A percentile compares a stretch with the other conserved stretches of the same genome.
Conservation (phyloP, 2,797 vertebrate species). For the Mycteria americana region DNA sequence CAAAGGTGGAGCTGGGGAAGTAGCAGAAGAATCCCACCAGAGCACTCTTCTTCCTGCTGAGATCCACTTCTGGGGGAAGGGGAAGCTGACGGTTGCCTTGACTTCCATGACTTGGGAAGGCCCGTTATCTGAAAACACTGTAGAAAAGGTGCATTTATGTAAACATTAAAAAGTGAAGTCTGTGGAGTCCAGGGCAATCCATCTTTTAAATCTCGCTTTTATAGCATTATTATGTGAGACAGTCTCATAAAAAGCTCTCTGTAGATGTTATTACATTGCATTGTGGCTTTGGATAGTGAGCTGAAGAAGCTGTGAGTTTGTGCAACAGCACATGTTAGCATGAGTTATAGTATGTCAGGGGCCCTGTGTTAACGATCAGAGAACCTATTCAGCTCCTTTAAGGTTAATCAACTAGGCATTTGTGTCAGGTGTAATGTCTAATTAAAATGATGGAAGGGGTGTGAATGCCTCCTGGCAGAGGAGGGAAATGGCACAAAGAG, state of each 20-base stretch:
- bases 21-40: background rate
- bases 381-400: constrained; percentile 79
- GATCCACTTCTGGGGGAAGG: background rate
- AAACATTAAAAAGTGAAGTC: constrained; percentile 72
- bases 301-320: constrained; percentile 70
- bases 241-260: constrained; percentile 68
- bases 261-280: constrained; percentile 67
- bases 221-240: constrained; percentile 69
- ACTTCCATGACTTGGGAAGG: background rate
- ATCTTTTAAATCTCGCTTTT: constrained; percentile 72
- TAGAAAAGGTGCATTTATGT: constrained; percentile 60
- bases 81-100: background rate
- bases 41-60: background rate
- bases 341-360: constrained; percentile 78
- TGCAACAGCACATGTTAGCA: constrained; percentile 72
- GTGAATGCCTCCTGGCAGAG: constrained; percentile 73
- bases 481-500: constrained; percentile 76
- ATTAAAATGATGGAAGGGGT: constrained; percentile 80
- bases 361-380: constrained; percentile 73
- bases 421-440: constrained; percentile 82
- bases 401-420: constrained; percentile 83
- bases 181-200: constrained; percentile 59
- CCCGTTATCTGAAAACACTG: background rate
- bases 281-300: constrained; percentile 54
- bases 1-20: background rate